Conservation (phyloP, 1,140 invertebrate genomes). For the Drosophila sechellia region DNA sequence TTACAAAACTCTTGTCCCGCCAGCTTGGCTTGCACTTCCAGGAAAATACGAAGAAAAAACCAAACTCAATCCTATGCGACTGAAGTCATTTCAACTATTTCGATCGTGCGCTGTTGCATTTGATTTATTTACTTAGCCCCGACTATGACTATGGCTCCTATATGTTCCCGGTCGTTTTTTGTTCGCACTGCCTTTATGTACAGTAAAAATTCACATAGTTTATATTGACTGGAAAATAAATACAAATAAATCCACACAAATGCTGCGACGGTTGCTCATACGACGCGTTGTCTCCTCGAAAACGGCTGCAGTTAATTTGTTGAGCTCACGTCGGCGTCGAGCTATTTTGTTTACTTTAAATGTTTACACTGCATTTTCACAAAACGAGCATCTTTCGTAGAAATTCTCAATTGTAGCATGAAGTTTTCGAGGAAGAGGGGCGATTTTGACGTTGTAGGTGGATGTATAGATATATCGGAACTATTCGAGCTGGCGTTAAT, state of each 20-base stretch:
- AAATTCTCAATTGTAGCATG: constrained; percentile 73
- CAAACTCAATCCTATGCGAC: constrained; percentile 30
- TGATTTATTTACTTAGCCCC: constrained; percentile 76
- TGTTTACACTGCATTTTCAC: constrained; percentile 75
- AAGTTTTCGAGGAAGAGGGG: constrained; percentile 41
- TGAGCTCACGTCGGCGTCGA: constrained; percentile 50
- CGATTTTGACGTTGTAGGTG: constrained; percentile 42
- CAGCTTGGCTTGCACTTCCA: constrained; percentile 56
- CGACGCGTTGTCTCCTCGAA: constrained; percentile 60
- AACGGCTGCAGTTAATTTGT: constrained; percentile 66
- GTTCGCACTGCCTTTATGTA: constrained; percentile 68
- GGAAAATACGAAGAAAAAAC: constrained; percentile 38
- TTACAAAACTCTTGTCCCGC: constrained; percentile 44
- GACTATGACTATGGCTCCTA: constrained; percentile 23
- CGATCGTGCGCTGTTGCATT: constrained; percentile 54
- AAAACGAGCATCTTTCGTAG: constrained; percentile 69
- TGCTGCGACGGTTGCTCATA: constrained; percentile 53
- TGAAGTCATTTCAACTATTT: constrained; percentile 36
- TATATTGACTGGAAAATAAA: constrained; percentile 83
- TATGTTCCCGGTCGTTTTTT: constrained; percentile 33
- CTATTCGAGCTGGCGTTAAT: constrained; percentile 54
- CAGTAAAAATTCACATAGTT: constrained; percentile 80
- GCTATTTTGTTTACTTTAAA: constrained; percentile 63
- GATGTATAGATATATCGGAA: constrained; percentile 21
- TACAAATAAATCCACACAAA: constrained; percentile 79